phyloP scores from a whole-genome alignment of 2,797 vertebrate genomes.

The Chloroceryle amazona region DNA sequence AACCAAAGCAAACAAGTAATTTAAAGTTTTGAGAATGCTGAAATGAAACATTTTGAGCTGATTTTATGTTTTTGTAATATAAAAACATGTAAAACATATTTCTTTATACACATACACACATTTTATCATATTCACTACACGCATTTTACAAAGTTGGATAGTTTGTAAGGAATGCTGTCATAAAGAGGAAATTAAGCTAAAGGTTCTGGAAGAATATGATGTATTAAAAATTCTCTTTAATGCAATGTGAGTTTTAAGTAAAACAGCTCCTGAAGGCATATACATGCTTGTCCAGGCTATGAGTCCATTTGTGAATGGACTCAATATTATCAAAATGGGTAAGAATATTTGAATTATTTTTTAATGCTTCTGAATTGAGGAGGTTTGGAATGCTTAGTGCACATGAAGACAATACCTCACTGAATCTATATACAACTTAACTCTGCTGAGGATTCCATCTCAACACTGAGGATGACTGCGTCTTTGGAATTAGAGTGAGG shows the following conservation, averaged over 20 bases:
- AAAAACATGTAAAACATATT: neutral
- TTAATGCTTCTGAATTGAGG: neutral
- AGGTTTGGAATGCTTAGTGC: neutral
- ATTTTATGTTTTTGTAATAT: neutral
- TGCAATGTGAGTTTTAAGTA: neutral
- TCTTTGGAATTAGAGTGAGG: neutral
- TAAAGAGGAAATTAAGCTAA: neutral
- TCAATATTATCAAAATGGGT: neutral
- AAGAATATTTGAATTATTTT: neutral
- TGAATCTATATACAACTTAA: neutral
- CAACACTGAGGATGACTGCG: neutral
- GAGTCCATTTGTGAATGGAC: neutral
- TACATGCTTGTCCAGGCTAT: neutral
- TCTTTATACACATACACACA: rapidly evolving
- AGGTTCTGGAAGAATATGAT: neutral
- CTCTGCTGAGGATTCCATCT: neutral
- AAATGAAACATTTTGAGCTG: neutral
- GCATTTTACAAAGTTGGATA: neutral
- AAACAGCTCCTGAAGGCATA: neutral
- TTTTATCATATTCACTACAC: neutral
- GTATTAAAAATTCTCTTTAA: neutral
- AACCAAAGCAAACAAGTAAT: neutral
- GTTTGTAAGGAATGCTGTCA: neutral
- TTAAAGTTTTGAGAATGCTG: neutral
- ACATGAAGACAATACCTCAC: rapidly evolving